Conservation (phyloP, 2,797 vertebrate species). For the Anguilla marmorata region DNA sequence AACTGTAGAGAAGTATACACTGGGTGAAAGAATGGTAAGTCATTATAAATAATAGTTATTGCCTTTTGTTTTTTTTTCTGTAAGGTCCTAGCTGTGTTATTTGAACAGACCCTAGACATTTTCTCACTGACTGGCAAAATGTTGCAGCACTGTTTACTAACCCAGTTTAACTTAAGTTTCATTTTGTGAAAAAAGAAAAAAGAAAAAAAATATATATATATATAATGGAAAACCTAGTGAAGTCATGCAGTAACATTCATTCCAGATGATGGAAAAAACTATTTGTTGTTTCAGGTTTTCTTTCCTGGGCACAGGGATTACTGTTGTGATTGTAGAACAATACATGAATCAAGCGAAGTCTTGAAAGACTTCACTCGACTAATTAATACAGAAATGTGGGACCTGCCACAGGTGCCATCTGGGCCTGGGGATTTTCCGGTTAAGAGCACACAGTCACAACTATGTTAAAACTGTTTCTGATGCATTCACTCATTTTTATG, state of each 20-base stretch:
- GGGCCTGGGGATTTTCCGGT: not conserved
- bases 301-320: not conserved
- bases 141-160: no score
- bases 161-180: no score
- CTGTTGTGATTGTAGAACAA: not conserved
- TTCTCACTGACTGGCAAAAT: not conserved
- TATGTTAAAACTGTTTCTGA: not conserved
- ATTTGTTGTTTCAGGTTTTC: not conserved
- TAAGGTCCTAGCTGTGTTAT: not conserved
- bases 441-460: not conserved
- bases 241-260: not conserved
- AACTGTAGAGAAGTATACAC: no score
- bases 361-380: not conserved
- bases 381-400: not conserved
- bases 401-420: not conserved
- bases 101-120: not conserved
- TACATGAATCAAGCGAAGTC: not conserved
- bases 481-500: not conserved
- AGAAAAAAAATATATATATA: no score
- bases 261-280: not conserved
- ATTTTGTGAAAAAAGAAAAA: no score
- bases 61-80: no score
- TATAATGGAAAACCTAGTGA: not conserved
- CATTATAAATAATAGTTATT: no score
- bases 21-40: no score